Evolutionary conservation across 2,113 vertebrate species (phyloP).

Genomic region (Noturus placidus): DNA sequence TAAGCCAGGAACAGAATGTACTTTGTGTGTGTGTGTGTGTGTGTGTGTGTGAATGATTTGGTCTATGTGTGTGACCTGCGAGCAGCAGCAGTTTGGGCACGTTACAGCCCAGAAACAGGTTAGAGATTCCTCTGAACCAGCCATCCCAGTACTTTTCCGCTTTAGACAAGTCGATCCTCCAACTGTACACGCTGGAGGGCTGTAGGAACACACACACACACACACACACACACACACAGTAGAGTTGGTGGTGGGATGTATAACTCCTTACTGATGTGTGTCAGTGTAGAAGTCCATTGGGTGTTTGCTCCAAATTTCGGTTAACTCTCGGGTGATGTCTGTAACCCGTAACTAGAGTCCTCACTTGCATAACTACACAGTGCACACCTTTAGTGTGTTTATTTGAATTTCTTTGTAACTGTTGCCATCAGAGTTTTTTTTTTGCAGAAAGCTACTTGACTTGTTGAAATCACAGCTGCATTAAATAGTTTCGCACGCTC

Average conservation of each 20-base stretch:
- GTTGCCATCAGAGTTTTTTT: too few relatives aligned
- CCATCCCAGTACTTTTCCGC: conserved; percentile 75
- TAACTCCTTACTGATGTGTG: background rate
- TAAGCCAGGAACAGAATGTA: too few relatives aligned
- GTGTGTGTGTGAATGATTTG: too few relatives aligned
- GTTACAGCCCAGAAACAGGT: conserved; percentile 70
- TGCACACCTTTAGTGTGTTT: background rate
- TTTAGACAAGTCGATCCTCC: conserved; percentile 72
- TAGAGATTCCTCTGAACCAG: conserved; percentile 74
- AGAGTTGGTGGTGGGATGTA: background rate
- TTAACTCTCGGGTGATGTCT: background rate
- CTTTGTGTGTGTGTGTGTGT: too few relatives aligned
- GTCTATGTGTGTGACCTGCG: conserved; percentile 54
- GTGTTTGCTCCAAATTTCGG: background rate
- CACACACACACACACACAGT: background rate
- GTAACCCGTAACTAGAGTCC: background rate
- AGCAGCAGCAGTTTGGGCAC: conserved; percentile 71
- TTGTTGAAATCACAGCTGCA: too few relatives aligned
- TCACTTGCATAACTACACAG: background rate
- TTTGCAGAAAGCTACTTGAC: too few relatives aligned
- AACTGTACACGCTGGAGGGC: conserved; percentile 62
- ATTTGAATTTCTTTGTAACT: too few relatives aligned
- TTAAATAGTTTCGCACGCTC: too few relatives aligned
- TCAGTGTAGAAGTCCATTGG: background rate
- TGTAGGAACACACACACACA: conserved; percentile 21